These are phyloP conservation scores for Pachypeltis micranthus DNA, from an alignment of 1,140 invertebrate species.

Conservation along the genomic window DNA sequence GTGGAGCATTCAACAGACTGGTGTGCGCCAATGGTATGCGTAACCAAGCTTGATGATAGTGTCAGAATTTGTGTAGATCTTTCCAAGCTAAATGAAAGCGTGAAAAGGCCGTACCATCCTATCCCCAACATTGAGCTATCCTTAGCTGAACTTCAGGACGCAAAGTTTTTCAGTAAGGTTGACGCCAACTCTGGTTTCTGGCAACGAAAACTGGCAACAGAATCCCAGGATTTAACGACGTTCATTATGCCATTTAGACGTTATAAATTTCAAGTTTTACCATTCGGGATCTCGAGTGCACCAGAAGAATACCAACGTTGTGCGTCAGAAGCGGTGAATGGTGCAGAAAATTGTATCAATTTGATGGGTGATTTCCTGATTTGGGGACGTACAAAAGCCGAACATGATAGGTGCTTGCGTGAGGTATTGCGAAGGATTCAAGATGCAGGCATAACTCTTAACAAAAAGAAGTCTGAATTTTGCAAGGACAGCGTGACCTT, in stretches of 20 bases:
- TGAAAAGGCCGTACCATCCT: background rate
- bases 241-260: background rate
- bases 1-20: conserved; percentile 32
- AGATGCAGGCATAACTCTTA: background rate
- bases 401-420: background rate
- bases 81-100: background rate
- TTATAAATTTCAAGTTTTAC: background rate
- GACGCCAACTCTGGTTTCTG: background rate
- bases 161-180: background rate
- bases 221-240: background rate
- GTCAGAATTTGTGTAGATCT: conserved; percentile 31
- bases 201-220: background rate
- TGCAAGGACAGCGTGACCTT: conserved; percentile 22
- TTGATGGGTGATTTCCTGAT: background rate
- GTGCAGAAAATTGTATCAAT: background rate
- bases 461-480: background rate
- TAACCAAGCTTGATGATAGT: conserved; percentile 22
- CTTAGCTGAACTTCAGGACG: background rate
- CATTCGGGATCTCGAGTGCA: background rate
- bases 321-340: no score
- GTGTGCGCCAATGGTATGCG: conserved; percentile 22
- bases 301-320: no score
- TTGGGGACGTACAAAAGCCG: background rate
- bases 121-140: background rate
- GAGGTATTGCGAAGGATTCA: background rate